Conservation (phyloP, 2,888 invertebrate genomes). For the Ecdyonurus torrentis region DNA sequence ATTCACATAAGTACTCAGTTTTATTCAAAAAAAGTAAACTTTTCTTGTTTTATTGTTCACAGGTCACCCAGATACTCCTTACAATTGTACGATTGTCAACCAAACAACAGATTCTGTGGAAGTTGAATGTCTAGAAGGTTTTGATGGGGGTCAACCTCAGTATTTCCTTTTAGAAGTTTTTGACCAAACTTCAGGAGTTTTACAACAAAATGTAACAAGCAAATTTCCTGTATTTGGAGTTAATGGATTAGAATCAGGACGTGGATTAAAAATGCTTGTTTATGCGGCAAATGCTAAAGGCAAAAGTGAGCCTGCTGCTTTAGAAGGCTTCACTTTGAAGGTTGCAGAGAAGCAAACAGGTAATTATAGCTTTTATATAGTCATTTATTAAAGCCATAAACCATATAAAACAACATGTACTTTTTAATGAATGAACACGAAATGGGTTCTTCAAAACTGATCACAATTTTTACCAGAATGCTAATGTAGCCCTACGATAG, state of each 20-base stretch:
- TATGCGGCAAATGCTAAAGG: slow-evolving; percentile 75
- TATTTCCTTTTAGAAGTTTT: slow-evolving; percentile 55
- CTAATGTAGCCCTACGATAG: too few species aligned
- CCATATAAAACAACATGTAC: too few species aligned
- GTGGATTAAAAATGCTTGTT: slow-evolving; percentile 56
- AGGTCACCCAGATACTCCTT: slow-evolving; percentile 60
- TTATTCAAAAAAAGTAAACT: too few species aligned
- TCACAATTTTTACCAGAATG: too few species aligned
- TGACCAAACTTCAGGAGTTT: slow-evolving; percentile 43
- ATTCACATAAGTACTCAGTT: too few species aligned
- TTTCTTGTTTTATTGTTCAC: too few species aligned
- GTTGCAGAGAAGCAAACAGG: slow-evolving; percentile 62
- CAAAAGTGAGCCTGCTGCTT: slow-evolving; percentile 49
- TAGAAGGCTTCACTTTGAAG: slow-evolving; percentile 58
- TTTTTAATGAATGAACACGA: too few species aligned
- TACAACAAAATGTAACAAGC: slow-evolving; percentile 51
- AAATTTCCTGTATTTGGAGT: slow-evolving; percentile 58
- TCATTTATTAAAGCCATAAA: too few species aligned
- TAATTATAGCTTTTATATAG: slow-evolving; percentile 30
- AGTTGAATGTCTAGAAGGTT: slow-evolving; percentile 50
- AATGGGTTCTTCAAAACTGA: too few species aligned
- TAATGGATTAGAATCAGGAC: slow-evolving; percentile 59
- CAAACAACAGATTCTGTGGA: slow-evolving; percentile 62
- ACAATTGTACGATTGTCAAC: slow-evolving; percentile 59
- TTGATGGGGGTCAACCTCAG: slow-evolving; percentile 63